Evolutionary conservation across 2,888 invertebrate genomes (phyloP), one percentile per base, ranked within the genome.

Genomic region (Drosophila niveifrons): DNA sequence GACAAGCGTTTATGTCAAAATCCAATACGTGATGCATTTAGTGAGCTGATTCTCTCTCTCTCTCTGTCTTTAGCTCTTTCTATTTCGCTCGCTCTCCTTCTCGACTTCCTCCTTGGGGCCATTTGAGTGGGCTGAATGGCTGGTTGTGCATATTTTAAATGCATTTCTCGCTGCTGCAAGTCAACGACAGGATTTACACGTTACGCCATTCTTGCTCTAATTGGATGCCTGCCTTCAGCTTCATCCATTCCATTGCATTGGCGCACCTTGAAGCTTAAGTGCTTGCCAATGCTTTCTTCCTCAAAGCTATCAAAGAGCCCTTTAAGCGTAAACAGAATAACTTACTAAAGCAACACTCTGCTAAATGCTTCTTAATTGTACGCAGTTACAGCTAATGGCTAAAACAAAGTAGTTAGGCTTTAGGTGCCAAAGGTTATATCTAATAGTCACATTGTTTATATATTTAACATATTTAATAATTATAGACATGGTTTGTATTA

Each of bases 1-100:
- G 88, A 86, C 85, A 88, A 86, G 90, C 85, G 90, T 89, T 86
- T 90, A 89, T 86, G 88, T 86, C 90, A 88, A 83, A 89, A 88
- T 79, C 85, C 88, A 80, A 88, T 89, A 86, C 86, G 90, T 86
- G 86, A 89, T 86, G 90, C 90, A 86, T 89, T 86, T 86, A 86
- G 78, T 63, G 72, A 68, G 68, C 56, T 59, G 36, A 58, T 34
- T 57, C 51, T 23, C 18, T 31, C 17, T 11, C 44, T 7, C 50
- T 43, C 56, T 28, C 8, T 41, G 36, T 34, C 50, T 57, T 36
- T 56, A 44, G 47, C 50, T 41, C 11, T 48, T 4, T 18, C 15
- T 36, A 13, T 17, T 31, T 28, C n/a, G n/a, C n/a, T n/a, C n/a
- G n/a, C n/a, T n/a, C 55, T 10, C 18, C 23, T 6, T 23, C n/a